These are phyloP conservation scores for Phlogophora meticulosa DNA, from an alignment of 2,888 invertebrate species.

Conservation along the genomic window DNA sequence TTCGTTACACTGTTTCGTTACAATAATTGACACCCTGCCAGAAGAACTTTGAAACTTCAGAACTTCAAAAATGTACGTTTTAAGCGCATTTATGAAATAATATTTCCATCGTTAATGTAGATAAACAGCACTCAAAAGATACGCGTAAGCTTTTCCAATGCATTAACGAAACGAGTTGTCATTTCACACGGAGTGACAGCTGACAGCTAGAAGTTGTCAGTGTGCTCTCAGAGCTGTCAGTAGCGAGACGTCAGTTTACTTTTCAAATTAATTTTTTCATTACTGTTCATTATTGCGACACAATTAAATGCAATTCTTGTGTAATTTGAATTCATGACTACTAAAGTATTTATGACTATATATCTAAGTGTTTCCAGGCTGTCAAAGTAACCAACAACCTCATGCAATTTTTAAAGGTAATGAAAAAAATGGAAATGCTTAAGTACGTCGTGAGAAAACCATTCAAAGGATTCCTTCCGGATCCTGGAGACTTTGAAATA, in stretches of 20 bases:
- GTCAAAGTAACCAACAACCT: neutral
- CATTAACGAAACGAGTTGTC: conserved; percentile 55
- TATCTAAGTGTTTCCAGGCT: neutral
- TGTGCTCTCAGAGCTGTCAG: conserved; percentile 45
- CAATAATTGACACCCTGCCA: too few species aligned
- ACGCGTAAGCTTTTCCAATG: conserved; percentile 24
- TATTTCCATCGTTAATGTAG: conserved; percentile 1
- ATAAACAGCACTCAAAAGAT: conserved; percentile 10
- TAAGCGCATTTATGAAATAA: conserved; percentile 4
- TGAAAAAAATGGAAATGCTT: conserved; percentile 53
- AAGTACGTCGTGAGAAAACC: conserved; percentile 70
- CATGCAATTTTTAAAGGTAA: conserved; percentile 7
- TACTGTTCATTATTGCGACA: neutral
- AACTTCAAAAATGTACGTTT: too few species aligned
- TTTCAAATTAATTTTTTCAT: conserved; percentile 15
- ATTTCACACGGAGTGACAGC: conserved; percentile 35
- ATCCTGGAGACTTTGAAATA: conserved; percentile 80
- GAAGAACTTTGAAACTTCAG: too few species aligned
- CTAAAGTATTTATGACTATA: neutral
- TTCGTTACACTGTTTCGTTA: too few species aligned
- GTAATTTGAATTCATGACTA: neutral
- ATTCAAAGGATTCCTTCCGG: conserved; percentile 79
- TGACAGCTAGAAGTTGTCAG: conserved; percentile 47
- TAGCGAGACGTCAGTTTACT: conserved; percentile 22
- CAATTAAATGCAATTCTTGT: conserved; percentile 2